A percentile compares a stretch with the other conserved stretches of the same genome.
phyloP scores from a whole-genome alignment of 2,888 invertebrate species.

The Hybos culiciformis region DNA sequence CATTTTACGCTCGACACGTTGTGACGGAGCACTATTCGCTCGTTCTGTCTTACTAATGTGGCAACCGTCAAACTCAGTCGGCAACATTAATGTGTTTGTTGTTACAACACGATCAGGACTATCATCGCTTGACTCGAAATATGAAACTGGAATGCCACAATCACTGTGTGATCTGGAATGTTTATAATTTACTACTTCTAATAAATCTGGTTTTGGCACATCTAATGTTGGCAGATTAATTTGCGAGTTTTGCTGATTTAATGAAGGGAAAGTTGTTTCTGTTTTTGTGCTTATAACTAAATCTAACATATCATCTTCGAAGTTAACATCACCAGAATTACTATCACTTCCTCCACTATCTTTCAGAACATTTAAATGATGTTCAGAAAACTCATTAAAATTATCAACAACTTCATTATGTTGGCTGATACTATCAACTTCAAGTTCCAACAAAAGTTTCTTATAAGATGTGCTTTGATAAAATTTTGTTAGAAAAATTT shows the following conservation, averaged over 20 bases:
- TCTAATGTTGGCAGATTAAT: slow-evolving; percentile 3
- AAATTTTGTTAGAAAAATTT: slow-evolving; percentile 18
- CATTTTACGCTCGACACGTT: neutral
- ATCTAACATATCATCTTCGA: slow-evolving; percentile 14
- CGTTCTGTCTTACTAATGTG: slow-evolving; percentile 6
- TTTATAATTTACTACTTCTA: slow-evolving; percentile 13
- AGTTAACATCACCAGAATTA: slow-evolving; percentile 16
- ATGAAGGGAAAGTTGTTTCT: neutral
- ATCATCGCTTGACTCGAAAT: slow-evolving; percentile 8
- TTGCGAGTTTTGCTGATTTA: neutral
- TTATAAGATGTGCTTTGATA: slow-evolving; percentile 17
- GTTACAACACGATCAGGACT: neutral
- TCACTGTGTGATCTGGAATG: slow-evolving; percentile 19
- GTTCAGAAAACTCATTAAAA: slow-evolving; percentile 10
- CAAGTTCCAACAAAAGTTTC: slow-evolving; percentile 16
- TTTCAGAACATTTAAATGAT: slow-evolving; percentile 14
- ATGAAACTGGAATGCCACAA: slow-evolving; percentile 13
- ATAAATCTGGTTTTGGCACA: slow-evolving; percentile 10
- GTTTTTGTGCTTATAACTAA: slow-evolving; percentile 5
- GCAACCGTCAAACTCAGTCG: no score
- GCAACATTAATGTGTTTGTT: neutral
- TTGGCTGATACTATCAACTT: slow-evolving; percentile 12
- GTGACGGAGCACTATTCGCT: slow-evolving; percentile 12
- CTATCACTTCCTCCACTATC: slow-evolving; percentile 15
- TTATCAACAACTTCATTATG: slow-evolving; percentile 9